These are phyloP conservation scores for Diadumene lineata DNA, from an alignment of 92 coral and sea anemone genomes.

Conservation along the genomic window DNA sequence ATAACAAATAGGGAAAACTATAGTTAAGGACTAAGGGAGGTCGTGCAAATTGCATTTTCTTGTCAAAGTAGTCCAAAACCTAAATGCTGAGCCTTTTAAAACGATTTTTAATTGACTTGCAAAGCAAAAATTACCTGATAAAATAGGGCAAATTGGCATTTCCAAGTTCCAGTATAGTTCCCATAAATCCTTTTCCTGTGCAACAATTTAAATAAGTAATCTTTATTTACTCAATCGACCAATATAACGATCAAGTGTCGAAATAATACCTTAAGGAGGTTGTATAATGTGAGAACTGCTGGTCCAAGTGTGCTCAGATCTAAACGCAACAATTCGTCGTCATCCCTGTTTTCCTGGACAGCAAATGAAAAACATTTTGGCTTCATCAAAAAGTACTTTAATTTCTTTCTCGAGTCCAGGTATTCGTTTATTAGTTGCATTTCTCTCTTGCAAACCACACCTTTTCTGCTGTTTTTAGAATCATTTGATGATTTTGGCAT, in stretches of 20 bases:
- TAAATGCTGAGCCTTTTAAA: too few relatives aligned
- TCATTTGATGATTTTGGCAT: too few relatives aligned
- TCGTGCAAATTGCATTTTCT: too few relatives aligned
- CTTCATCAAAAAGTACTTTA: neutral
- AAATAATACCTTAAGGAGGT: constrained; percentile 57
- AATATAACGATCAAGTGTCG: neutral
- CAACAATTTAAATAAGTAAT: neutral
- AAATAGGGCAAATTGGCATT: constrained; percentile 74
- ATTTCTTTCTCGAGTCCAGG: neutral
- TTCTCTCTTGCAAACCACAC: too few relatives aligned
- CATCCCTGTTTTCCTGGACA: constrained; percentile 33
- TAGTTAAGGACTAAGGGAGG: neutral
- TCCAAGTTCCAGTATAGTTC: constrained; percentile 74
- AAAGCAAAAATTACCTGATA: constrained; percentile 77
- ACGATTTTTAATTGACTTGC: too few relatives aligned
- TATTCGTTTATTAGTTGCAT: too few relatives aligned
- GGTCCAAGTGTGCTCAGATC: constrained; percentile 73
- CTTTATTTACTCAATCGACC: neutral
- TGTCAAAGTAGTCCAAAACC: too few relatives aligned
- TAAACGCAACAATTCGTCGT: constrained; percentile 40
- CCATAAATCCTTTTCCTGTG: constrained; percentile 75
- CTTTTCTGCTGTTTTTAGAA: too few relatives aligned
- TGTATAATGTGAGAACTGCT: constrained; percentile 44
- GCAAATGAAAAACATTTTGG: neutral
- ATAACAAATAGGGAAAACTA: neutral